These are phyloP conservation scores for Brachionus rotundiformis DNA, from an alignment of 1,140 invertebrate genomes.

Conservation along the genomic window DNA sequence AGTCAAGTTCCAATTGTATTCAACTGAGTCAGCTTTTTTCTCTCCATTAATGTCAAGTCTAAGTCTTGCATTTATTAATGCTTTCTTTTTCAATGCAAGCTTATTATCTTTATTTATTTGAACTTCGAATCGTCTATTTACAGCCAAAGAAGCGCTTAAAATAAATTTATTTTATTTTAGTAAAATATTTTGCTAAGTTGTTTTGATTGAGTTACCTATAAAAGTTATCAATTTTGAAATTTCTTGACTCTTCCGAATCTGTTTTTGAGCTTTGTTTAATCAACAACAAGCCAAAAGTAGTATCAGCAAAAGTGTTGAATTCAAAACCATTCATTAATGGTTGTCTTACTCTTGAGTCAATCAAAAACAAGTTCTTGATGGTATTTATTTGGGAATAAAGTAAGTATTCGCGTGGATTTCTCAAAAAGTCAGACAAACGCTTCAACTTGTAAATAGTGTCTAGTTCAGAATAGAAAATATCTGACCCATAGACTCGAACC, in stretches of 20 bases:
- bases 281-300: slow-evolving; percentile 22
- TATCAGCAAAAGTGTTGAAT: slow-evolving; percentile 42
- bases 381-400: slow-evolving; percentile 48
- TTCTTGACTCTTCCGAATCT: not conserved
- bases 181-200: no score
- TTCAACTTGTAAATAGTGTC: slow-evolving; percentile 19
- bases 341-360: slow-evolving; percentile 47
- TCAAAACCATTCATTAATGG: slow-evolving; percentile 49
- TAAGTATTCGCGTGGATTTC: slow-evolving; percentile 23
- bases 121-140: slow-evolving; percentile 50
- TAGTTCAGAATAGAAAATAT: slow-evolving; percentile 48
- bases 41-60: slow-evolving; percentile 33
- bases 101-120: slow-evolving; percentile 32
- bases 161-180: no score
- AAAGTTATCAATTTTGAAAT: slow-evolving; percentile 33
- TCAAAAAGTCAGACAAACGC: slow-evolving; percentile 14
- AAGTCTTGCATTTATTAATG: slow-evolving; percentile 8
- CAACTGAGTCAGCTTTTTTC: slow-evolving; percentile 5
- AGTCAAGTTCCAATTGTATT: slow-evolving; percentile 33
- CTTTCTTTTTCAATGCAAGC: slow-evolving; percentile 44
- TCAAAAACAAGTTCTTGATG: slow-evolving; percentile 47
- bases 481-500: slow-evolving; percentile 46
- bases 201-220: slow-evolving; percentile 4
- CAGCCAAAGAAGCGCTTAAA: not conserved
- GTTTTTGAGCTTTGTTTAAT: slow-evolving; percentile 31